Evolutionary conservation across 2,113 vertebrate species (phyloP).

Genomic region (Tachycineta bicolor): DNA sequence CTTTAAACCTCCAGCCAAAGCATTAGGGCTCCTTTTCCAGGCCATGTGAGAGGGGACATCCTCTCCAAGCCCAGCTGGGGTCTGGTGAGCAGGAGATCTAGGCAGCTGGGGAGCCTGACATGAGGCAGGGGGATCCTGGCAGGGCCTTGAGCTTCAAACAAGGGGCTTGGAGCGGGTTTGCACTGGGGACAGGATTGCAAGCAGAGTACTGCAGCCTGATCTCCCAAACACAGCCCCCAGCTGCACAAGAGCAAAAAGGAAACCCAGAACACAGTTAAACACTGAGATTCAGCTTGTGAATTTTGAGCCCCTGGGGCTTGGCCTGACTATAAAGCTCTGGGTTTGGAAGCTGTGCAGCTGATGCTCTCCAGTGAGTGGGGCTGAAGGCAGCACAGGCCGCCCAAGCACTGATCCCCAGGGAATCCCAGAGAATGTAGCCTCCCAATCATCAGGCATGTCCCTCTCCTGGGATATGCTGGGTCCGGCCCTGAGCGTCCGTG

Average conservation of each 20-base stretch:
- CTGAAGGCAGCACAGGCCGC: rapidly evolving
- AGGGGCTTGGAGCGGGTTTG: not conserved
- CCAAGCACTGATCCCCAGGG: not conserved
- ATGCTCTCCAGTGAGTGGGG: not conserved
- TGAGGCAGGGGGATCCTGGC: not conserved
- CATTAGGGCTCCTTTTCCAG: not conserved
- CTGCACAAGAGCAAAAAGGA: not conserved
- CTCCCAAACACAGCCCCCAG: not conserved
- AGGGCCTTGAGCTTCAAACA: not conserved
- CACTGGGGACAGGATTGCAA: not conserved
- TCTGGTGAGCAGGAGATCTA: not conserved
- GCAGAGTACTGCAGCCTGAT: not conserved
- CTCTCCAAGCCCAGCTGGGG: not conserved
- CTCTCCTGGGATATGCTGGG: not conserved
- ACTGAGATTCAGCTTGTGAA: slow-evolving; percentile 24
- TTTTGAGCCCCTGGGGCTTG: slow-evolving; percentile 53
- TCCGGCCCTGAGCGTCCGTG: not conserved
- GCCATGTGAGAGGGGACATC: rapidly evolving
- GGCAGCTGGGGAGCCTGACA: not conserved
- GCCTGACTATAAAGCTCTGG: slow-evolving; percentile 57
- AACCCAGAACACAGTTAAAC: slow-evolving; percentile 11
- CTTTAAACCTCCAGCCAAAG: not conserved
- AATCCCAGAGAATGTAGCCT: not conserved
- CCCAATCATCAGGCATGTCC: rapidly evolving
- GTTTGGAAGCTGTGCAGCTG: slow-evolving; percentile 14